A percentile compares a stretch with the other conserved stretches of the same genome.
Evolutionary conservation across 37 sponge, comb jelly and placozoan species (phyloP).

Genomic region (Aplysina aerophoba): DNA sequence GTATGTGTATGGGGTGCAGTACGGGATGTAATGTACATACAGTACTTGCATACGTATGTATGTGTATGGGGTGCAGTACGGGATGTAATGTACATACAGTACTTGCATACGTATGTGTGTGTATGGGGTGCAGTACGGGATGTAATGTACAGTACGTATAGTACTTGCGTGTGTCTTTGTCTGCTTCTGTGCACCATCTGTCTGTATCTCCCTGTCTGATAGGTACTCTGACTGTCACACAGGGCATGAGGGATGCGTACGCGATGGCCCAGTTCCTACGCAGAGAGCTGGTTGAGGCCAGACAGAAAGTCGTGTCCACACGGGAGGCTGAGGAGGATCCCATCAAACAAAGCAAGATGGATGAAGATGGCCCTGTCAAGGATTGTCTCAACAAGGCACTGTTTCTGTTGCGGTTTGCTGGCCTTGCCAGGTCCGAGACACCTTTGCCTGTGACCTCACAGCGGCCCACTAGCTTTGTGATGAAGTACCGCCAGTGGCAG

Average conservation of each 20-base stretch:
- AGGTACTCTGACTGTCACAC: slow-evolving; percentile 31
- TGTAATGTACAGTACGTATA: neutral
- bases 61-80: too few relatives aligned
- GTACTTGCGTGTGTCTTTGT: neutral
- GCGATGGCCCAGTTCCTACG: slow-evolving; percentile 67
- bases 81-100: neutral
- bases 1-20: too few relatives aligned
- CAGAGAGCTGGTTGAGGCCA: slow-evolving; percentile 81
- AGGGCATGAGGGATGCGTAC: slow-evolving; percentile 56
- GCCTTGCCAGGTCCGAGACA: slow-evolving; percentile 50
- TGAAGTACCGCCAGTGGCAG: slow-evolving; percentile 60
- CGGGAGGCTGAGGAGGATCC: slow-evolving; percentile 47
- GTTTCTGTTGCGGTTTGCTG: slow-evolving; percentile 88
- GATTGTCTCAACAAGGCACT: slow-evolving; percentile 78
- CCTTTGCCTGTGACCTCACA: neutral
- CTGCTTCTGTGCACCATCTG: neutral
- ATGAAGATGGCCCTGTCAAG: slow-evolving; percentile 50
- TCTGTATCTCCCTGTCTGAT: neutral
- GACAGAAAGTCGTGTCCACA: slow-evolving; percentile 68
- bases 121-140: neutral
- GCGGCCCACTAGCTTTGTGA: slow-evolving; percentile 46
- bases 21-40: too few relatives aligned
- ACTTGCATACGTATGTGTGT: neutral
- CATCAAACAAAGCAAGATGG: neutral
- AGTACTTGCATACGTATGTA: neutral